Base-by-base conservation (phyloP, 2,113 vertebrate species). In the Bostrychus sinensis region DNA sequence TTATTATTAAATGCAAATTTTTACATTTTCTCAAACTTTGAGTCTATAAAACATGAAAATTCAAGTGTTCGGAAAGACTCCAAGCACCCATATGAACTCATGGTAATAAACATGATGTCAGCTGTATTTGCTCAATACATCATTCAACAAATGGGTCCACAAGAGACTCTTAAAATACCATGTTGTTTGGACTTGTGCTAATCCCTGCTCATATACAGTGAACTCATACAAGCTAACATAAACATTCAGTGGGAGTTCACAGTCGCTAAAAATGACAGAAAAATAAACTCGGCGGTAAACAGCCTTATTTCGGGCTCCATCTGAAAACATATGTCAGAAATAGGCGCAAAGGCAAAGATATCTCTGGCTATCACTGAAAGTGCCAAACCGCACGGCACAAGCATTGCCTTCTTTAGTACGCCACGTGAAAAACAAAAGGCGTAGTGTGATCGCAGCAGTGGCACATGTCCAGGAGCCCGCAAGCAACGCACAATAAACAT, bases 331-430 rank as follows among this genome's bases (percentile, higher is more conserved):
- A 13, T 2, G 60, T 65, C 81, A 71, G 41, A 86, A 89, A 89
- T 81, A 88, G 78, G 53, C 56, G 62, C 10, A 25, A 25, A 25
- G 75, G 78, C 83, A 72, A 89, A 89, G 78, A 88, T 82, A 81
- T 85, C 73, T 77, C 66, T 82, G 75, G 76, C 53, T 80, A 78
- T 83, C 75, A 62, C 70, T 57, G 62, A 76, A 77, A 41, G 63
- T 82, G 74, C 67, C 71, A 55, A 73, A 86, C 72, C 72, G 78
- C 61, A 50, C 66, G n/a, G 46, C 53, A 84, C 85, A 84, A 87
- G 72, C 12, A 25, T 57, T 2, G 28, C 70, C 46, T 87, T 88
- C 75, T 84, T 72, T 75, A 28, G 2, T 36, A 19, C 62, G 62
- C 62, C 60, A 12, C 72, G 61, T 1, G 48, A 56, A 66, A 70